Evolutionary conservation across 2,113 vertebrate species (phyloP).

Genomic region (Atlantisia rogersi): DNA sequence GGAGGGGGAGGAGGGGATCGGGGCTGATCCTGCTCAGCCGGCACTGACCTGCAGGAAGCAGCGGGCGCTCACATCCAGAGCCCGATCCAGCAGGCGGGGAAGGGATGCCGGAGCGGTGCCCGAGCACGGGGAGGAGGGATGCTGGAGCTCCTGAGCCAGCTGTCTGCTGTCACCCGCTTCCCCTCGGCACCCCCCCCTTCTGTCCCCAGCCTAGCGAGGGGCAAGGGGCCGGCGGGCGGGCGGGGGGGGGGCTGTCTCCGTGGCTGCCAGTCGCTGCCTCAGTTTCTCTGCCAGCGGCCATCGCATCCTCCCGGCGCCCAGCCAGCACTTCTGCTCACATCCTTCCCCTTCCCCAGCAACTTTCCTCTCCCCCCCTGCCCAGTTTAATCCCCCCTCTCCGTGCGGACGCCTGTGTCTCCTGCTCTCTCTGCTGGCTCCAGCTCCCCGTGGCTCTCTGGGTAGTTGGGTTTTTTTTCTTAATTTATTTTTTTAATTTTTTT

Average conservation of each 20-base stretch:
- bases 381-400: neutral
- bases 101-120: neutral
- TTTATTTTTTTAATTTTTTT: neutral
- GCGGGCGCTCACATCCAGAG: too few relatives aligned
- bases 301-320: neutral
- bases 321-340: neutral
- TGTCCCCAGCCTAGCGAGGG: neutral
- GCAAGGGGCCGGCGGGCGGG: neutral
- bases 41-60: neutral
- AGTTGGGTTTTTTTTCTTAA: neutral
- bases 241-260: neutral
- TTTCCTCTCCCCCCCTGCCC: neutral
- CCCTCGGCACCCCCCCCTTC: neutral
- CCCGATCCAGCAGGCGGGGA: too few relatives aligned
- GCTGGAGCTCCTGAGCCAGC: neutral
- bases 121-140: accelerated
- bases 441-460: neutral
- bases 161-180: neutral
- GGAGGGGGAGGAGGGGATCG: neutral
- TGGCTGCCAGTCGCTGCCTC: neutral
- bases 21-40: neutral
- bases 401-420: neutral
- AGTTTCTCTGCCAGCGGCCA: neutral
- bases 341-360: neutral
- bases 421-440: neutral